These are phyloP conservation scores for Gadus macrocephalus DNA, from an alignment of 2,113 vertebrate genomes.

Conservation along the genomic window DNA sequence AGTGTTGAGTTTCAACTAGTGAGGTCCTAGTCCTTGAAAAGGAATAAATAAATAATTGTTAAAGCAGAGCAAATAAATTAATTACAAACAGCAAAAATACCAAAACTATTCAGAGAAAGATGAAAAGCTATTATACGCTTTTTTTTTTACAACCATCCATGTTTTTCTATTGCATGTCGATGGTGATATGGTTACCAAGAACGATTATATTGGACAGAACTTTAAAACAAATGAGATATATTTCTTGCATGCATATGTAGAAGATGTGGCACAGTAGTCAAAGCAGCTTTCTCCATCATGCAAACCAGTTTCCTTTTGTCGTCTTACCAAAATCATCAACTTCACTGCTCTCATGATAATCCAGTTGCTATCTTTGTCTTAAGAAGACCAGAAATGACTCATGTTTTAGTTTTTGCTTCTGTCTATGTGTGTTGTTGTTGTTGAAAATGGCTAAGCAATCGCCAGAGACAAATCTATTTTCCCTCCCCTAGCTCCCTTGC, in stretches of 20 bases:
- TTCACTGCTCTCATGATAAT: constrained; percentile 8
- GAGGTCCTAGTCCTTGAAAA: constrained; percentile 33
- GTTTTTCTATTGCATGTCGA: no score
- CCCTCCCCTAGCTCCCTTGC: constrained; percentile 38
- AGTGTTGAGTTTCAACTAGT: not conserved
- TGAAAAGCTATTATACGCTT: no score
- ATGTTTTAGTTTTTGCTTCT: constrained; percentile 24
- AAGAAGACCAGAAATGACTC: constrained; percentile 24
- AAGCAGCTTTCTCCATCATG: not conserved
- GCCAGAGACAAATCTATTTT: constrained; percentile 55
- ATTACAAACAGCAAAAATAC: not conserved
- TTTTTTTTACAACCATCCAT: no score
- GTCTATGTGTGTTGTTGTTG: constrained; percentile 23
- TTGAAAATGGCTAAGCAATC: constrained; percentile 33
- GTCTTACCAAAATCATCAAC: constrained; percentile 44
- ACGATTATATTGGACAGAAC: no score
- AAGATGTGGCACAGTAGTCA: no score
- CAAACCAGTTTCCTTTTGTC: not conserved
- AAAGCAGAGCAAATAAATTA: no score
- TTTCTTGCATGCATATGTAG: not conserved
- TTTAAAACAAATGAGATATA: not conserved
- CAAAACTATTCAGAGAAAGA: no score
- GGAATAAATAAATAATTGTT: not conserved
- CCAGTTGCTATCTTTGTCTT: constrained; percentile 15
- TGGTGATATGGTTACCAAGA: not conserved